phyloP scores from a whole-genome alignment of 2,888 invertebrate species.

The Nemoura dubitans region DNA sequence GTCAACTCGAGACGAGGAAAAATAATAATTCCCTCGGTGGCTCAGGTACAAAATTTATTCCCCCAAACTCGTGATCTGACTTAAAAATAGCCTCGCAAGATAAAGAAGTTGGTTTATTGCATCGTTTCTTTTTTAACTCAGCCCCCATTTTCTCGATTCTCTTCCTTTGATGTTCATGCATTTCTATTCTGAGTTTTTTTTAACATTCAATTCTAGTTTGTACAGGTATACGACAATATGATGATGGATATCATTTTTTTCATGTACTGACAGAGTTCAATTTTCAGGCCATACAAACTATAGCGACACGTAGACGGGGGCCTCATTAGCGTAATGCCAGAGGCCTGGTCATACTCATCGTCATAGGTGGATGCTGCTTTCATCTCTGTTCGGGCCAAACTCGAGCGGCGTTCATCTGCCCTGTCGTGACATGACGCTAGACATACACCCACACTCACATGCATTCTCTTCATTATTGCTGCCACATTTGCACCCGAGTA shows the following conservation, averaged over 20 bases:
- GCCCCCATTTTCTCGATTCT: not conserved
- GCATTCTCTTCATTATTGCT: not conserved
- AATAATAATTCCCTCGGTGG: slow-evolving; percentile 25
- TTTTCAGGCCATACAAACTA: not conserved
- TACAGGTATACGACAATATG: not conserved
- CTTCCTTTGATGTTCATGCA: not conserved
- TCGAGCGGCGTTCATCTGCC: not conserved
- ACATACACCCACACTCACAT: not conserved
- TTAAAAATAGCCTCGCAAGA: slow-evolving; percentile 1
- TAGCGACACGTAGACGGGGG: not conserved
- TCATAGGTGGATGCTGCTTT: not conserved
- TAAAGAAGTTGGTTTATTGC: slow-evolving; percentile 18
- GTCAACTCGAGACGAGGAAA: slow-evolving; percentile 14
- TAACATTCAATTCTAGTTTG: not conserved
- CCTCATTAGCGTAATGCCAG: slow-evolving; percentile 23
- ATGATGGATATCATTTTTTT: not conserved
- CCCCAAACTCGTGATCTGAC: slow-evolving; percentile 1
- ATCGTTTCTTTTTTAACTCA: slow-evolving; percentile 7
- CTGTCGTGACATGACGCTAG: not conserved
- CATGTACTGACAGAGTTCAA: not conserved
- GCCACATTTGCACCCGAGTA: not conserved
- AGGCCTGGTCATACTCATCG: slow-evolving; percentile 8
- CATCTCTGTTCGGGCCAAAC: not conserved
- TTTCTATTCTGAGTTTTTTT: not conserved
- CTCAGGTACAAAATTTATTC: slow-evolving; percentile 19